Evolutionary conservation across 2,113 vertebrate species (phyloP), one percentile per base, ranked within the genome.

Genomic region (Pristiophorus japonicus): DNA sequence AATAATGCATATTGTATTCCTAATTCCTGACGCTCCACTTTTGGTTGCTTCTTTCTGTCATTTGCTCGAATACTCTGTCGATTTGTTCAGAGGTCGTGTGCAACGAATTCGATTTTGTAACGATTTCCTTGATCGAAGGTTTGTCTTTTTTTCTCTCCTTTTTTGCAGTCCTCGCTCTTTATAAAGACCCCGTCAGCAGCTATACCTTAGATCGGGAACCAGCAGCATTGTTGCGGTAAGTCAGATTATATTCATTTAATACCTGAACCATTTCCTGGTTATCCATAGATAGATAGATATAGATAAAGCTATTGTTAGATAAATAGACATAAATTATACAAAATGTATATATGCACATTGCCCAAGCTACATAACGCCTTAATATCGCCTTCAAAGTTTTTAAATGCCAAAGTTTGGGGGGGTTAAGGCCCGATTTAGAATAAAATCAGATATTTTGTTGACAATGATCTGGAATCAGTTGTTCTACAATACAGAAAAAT

Each of bases 111-210:
- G 96, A 97, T 97, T 97, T 97, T 96, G 93, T 94, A 30, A 88
- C 96, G 95, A 96, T 96, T 96, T 96, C 96, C 96, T 96, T 97
- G 92, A 97, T 96, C 95, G 84, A 95, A 97, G 96, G 91, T 97
- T 96, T 96, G 62, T 92, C 34, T 96, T 81, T 47, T 47, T 51
- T 91, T 67, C 75, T 67, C 12, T 45, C 59, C 47, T 95, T 96
- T 96, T 90, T 90, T 90, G 87, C 66, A 94, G 93, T 73, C 93
- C 45, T 70, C 42, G 92, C 65, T 94, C 65, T 94, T 94, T 94
- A 94, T 94, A 94, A 67, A 94, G 45, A 70, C 42, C 27, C 92
- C 38, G 12, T 70, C 92, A 94, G 65, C 65, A 94, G 42, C 65
- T 67, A 47, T 45, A 94, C 66, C 65, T 94, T 70, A 24, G 92